Evolutionary conservation across 2,113 vertebrate genomes (phyloP).

Genomic region (Uria lomvia): DNA sequence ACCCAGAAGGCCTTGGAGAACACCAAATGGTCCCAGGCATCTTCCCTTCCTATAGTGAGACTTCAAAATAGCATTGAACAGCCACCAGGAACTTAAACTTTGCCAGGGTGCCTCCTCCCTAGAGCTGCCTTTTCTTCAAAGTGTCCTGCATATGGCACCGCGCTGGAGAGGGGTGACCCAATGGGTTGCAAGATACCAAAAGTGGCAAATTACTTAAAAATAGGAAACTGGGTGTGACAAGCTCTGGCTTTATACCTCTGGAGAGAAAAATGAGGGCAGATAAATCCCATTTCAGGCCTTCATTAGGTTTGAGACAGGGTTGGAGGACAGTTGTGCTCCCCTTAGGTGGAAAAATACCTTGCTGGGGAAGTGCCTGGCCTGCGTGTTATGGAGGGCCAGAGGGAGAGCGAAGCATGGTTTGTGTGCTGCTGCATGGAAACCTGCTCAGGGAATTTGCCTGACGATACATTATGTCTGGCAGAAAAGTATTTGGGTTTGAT

Average conservation of each 20-base stretch:
- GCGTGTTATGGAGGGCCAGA: neutral
- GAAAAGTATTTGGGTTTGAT: constrained; percentile 12
- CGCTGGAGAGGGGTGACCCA: neutral
- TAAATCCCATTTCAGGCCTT: neutral
- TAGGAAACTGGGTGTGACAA: fast-evolving
- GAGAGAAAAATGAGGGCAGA: neutral
- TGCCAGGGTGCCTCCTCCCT: neutral
- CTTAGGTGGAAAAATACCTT: neutral
- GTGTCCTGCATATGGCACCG: fast-evolving
- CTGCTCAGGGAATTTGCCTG: neutral
- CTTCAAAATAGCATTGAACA: neutral
- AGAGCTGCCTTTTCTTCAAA: neutral
- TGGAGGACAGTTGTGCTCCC: neutral
- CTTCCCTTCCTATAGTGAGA: neutral
- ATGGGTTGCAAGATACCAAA: neutral
- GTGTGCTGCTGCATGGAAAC: neutral
- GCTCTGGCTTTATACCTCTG: neutral
- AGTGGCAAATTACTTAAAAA: neutral
- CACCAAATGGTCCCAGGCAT: neutral
- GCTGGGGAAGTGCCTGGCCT: neutral
- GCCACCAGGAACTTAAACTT: neutral
- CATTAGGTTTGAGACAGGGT: neutral
- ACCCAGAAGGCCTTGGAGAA: neutral
- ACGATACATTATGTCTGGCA: neutral
- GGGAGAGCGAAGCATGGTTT: fast-evolving